Evolutionary conservation across 1,140 invertebrate genomes (phyloP).

Genomic region (Xylocopa sonorina): DNA sequence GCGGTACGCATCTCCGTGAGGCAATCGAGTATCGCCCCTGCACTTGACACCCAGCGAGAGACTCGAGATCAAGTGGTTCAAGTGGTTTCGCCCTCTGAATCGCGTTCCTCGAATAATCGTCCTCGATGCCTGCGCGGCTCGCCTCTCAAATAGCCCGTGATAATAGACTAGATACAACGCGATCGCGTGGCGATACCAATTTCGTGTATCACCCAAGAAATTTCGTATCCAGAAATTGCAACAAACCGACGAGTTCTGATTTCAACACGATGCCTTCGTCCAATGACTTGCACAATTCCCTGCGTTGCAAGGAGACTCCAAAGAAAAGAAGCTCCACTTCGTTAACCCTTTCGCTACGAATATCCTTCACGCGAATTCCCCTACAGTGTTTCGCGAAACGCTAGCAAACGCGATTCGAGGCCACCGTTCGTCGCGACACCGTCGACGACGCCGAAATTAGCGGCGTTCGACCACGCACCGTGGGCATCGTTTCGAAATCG

Average conservation of each 20-base stretch:
- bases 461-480: no score
- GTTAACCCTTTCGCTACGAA: no score
- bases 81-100: conserved; percentile 35
- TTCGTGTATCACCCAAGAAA: not conserved
- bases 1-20: conserved; percentile 35
- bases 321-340: no score
- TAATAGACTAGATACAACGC: not conserved
- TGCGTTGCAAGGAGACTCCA: no score
- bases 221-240: no score
- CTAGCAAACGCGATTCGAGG: no score
- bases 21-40: conserved; percentile 31
- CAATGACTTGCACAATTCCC: no score
- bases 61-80: conserved; percentile 49
- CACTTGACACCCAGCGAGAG: conserved; percentile 42
- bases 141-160: not conserved
- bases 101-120: conserved; percentile 39
- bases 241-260: no score
- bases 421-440: not conserved
- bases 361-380: no score
- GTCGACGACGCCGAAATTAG: not conserved
- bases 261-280: no score
- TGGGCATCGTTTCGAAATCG: conserved; percentile 10
- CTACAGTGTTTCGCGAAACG: no score
- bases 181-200: no score
- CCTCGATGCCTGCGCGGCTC: not conserved